Evolutionary conservation across 2,797 vertebrate species (phyloP), one percentile per base, ranked within the genome.

Genomic region (Ctenosaura bakeri): DNA sequence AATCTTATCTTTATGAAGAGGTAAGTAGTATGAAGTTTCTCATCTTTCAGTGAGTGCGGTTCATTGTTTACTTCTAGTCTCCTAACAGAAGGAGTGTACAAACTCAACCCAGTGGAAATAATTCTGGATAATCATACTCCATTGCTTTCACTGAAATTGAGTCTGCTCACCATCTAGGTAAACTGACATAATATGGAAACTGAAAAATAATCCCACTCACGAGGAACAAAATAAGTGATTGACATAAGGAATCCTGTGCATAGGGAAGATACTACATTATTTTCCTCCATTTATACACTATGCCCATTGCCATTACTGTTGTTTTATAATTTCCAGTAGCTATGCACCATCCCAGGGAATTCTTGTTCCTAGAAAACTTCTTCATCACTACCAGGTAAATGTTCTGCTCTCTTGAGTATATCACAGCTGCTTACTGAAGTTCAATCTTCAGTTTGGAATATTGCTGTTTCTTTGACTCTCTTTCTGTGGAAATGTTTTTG

Each of bases 81-180:
- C 96, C 93, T 91, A 97, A 96, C 97, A 97, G 97, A 97, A 98
- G 97, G 97, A 95, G 92, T 95, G 94, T 91, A 85, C 89, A 93
- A 91, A 95, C 91, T 94, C 96, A 97, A 93, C 95, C 96, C 97
- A 95, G 96, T 96, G 97, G 97, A 97, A 98, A 96, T 97, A 97
- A 98, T 97, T 97, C 95, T 92, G 94, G 96, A 97, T 97, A 97
- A 98, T 97, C 96, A 97, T 95, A 97, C 94, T 96, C 97, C 96
- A 97, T 98, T 97, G 97, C 97, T 95, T 86, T 88, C 90, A 9
- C 94, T 91, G 95, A 97, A 97, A 97, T 97, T 95, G 96, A 97
- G 97, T 96, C 96, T 96, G 95, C 93, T 89, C 93, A 95, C 94
- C 96, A 96, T 96, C 94, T 96, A 81, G 92, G 96, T 96, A 96